Conservation (phyloP, 2,797 vertebrate genomes). For the Percopsis omiscomaycus region DNA sequence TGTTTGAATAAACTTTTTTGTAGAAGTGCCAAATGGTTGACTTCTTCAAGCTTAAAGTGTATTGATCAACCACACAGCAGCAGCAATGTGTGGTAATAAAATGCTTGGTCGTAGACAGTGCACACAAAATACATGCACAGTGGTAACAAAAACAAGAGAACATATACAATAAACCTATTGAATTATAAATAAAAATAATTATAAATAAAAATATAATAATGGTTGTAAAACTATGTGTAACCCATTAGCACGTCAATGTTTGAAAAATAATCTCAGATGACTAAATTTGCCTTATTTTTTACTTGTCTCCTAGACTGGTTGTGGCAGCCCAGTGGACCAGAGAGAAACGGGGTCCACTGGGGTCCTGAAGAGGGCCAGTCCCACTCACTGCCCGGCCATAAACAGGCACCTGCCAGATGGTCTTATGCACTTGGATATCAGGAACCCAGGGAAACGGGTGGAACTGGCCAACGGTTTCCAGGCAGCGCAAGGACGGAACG, state of each 20-base stretch:
- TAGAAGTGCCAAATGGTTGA: not conserved
- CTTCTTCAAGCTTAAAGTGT: not conserved
- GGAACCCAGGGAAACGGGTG: constrained; percentile 65
- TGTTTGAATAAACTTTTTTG: not conserved
- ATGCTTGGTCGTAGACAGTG: not conserved
- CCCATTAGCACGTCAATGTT: not conserved
- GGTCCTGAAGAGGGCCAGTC: constrained; percentile 74
- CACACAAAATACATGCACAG: too few species aligned
- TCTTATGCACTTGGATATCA: constrained; percentile 74
- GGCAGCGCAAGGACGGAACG: constrained; percentile 56
- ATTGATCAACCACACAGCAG: too few species aligned
- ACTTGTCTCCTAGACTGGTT: constrained; percentile 56
- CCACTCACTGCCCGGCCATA: constrained; percentile 67
- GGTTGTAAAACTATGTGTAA: too few species aligned
- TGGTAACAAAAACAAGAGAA: too few species aligned
- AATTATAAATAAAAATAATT: too few species aligned
- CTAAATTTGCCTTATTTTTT: constrained; percentile 10
- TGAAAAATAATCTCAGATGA: not conserved
- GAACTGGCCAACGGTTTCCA: constrained; percentile 65
- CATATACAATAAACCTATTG: too few species aligned
- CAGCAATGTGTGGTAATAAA: not conserved
- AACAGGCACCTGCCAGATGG: constrained; percentile 70
- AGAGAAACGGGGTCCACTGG: constrained; percentile 60
- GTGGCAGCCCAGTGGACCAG: constrained; percentile 60
- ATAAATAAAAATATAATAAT: not conserved